Evolutionary conservation across 2,888 invertebrate species (phyloP), one percentile per base, ranked within the genome.

Genomic region (Torymus auratus): DNA sequence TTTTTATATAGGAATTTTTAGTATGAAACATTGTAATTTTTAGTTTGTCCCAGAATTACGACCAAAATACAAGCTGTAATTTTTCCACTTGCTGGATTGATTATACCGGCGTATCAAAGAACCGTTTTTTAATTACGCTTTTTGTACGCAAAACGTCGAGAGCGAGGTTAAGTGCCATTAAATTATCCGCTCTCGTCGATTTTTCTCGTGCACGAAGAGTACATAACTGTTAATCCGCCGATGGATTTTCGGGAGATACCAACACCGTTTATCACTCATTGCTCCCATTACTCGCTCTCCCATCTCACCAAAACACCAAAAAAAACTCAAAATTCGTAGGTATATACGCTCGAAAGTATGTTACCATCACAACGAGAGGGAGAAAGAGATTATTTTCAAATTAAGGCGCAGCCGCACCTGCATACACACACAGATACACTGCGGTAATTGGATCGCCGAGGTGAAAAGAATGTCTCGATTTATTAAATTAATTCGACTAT

Each of bases 401-500:
- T 74, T 52, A 58, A 74, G 74, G 28, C 68, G 28, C 68, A 23
- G 41, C 53, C 50, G 53, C 23, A 62, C 52, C 41, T 41, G 53
- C 23, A 14, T 2, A 28, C 15, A 64, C 13, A 67, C 17, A 17
- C 14, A 0, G 15, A n/a, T 4, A 55, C 23, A 62, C 23, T 55
- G n/a, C n/a, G 53, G 65, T 72, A 76, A 80, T 80, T 80, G 72
- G 76, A 80, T 76, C 67, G 41, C 20, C 11, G 61, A 41, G 20
- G 23, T 14, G 67, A 76, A 72, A 70, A 58, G 75, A 70, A 75
- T 71, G 61, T 80, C 41, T 55, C 79, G 76, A 72, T 82, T 79
- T 80, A 80, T 82, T 79, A 73, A 79, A 79, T 82, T 76, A 82
- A 78, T 75, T 77, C 77, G 70, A 76, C 69, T 13, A 11, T 41